phyloP scores from a whole-genome alignment of 2,888 invertebrate species.

The Hydrotaea diabolus region DNA sequence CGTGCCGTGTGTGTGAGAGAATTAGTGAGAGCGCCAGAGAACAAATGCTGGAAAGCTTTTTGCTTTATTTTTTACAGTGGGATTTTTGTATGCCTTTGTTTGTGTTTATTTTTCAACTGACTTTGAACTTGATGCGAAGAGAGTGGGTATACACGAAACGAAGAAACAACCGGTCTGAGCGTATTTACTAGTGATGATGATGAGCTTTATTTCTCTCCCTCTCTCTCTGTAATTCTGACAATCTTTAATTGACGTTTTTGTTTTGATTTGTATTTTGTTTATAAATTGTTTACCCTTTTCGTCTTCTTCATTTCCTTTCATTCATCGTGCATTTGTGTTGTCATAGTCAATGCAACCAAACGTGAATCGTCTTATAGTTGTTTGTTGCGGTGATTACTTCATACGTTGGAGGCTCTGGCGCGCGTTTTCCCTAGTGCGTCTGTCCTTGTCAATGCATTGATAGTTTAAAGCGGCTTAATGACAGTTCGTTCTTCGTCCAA shows the following conservation, averaged over 20 bases:
- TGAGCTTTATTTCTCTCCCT: slow-evolving; percentile 43
- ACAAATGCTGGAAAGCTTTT: slow-evolving; percentile 37
- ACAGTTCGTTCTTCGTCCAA: slow-evolving; percentile 4
- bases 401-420: slow-evolving; percentile 17
- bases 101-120: slow-evolving; percentile 48
- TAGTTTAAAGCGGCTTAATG: slow-evolving; percentile 16
- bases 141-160: too few species aligned
- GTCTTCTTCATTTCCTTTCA: slow-evolving; percentile 7
- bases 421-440: not conserved
- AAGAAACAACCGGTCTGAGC: not conserved
- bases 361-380: not conserved
- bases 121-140: slow-evolving; percentile 62
- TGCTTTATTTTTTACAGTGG: too few species aligned
- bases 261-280: slow-evolving; percentile 33
- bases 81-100: too few species aligned
- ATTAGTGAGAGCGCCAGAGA: slow-evolving; percentile 13
- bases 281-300: not conserved
- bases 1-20: slow-evolving; percentile 6
- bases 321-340: not conserved
- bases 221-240: not conserved
- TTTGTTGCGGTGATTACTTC: slow-evolving; percentile 7
- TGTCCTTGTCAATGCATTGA: not conserved
- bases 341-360: not conserved
- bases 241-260: slow-evolving; percentile 1
- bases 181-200: slow-evolving; percentile 14